These are phyloP conservation scores for Eristalis pertinax DNA, from an alignment of 2,888 invertebrate genomes.

Conservation along the genomic window DNA sequence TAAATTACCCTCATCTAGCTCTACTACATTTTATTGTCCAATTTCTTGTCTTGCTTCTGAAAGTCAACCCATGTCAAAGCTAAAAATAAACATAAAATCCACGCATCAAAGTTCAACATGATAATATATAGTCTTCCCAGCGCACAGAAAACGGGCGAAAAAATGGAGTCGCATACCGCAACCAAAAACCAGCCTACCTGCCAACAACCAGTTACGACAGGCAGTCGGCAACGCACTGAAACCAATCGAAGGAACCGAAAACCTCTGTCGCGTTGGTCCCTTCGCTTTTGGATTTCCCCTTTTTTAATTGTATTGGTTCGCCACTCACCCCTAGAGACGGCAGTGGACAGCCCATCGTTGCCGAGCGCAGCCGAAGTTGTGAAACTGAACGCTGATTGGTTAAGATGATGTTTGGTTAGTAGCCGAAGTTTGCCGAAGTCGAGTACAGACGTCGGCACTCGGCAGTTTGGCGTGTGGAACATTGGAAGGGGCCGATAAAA, in stretches of 20 bases:
- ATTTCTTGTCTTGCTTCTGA: no score
- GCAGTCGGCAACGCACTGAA: conserved; percentile 60
- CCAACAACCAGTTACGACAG: conserved; percentile 41
- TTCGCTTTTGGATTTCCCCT: conserved; percentile 54
- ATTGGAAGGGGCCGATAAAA: conserved; percentile 3
- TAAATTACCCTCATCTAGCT: no score
- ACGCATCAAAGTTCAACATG: neutral
- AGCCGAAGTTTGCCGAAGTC: conserved; percentile 67
- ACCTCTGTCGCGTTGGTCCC: conserved; percentile 33
- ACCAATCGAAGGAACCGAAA: conserved; percentile 62
- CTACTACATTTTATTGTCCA: no score
- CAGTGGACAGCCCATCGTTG: conserved; percentile 47
- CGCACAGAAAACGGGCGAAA: conserved; percentile 21
- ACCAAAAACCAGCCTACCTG: neutral
- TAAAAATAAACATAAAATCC: neutral
- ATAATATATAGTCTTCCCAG: neutral
- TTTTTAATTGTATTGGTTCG: conserved; percentile 62
- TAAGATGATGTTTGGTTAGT: conserved; percentile 53
- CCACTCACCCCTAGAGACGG: conserved; percentile 47
- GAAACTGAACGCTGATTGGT: conserved; percentile 49
- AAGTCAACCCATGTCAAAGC: neutral
- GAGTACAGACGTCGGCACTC: neutral
- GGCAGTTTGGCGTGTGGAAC: conserved; percentile 23
- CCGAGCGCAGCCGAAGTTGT: conserved; percentile 63
- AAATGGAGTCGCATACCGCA: conserved; percentile 50